Conservation (phyloP, 2,797 vertebrate genomes). For the Hybognathus amarus region DNA sequence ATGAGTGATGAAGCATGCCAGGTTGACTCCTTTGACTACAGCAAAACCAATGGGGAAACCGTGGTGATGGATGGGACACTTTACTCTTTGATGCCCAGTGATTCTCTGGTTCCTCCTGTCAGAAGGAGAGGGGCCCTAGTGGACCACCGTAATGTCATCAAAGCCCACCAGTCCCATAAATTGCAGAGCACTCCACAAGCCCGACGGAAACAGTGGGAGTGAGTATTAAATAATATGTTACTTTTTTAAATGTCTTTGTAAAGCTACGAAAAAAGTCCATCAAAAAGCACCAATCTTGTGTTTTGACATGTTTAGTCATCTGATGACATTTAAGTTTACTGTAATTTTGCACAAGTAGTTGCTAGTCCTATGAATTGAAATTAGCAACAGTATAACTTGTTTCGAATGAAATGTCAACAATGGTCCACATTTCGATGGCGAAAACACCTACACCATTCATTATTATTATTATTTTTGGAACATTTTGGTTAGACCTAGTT, state of each 20-base stretch:
- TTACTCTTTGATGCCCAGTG: slow-evolving; percentile 60
- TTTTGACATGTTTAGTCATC: slow-evolving; percentile 1
- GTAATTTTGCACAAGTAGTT: neutral
- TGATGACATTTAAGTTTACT: slow-evolving; percentile 28
- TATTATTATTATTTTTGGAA: neutral
- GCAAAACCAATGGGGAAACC: slow-evolving; percentile 55
- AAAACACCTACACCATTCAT: slow-evolving; percentile 4
- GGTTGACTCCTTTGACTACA: slow-evolving; percentile 63
- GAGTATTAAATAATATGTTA: slow-evolving; percentile 69
- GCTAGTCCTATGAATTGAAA: neutral
- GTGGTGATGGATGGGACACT: slow-evolving; percentile 47
- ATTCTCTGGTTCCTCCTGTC: slow-evolving; percentile 66
- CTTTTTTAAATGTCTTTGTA: neutral
- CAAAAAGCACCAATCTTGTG: slow-evolving; percentile 16
- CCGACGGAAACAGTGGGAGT: slow-evolving; percentile 88
- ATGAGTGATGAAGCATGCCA: slow-evolving; percentile 72
- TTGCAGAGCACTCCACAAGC: slow-evolving; percentile 87
- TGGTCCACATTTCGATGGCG: neutral
- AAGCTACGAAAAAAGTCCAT: slow-evolving; percentile 14
- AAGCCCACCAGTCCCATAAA: slow-evolving; percentile 88
- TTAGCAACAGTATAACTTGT: slow-evolving; percentile 7
- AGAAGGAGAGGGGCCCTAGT: slow-evolving; percentile 83
- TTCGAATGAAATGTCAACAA: slow-evolving; percentile 22
- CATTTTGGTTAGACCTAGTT: neutral
- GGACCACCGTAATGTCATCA: slow-evolving; percentile 86